Percentiles rank a stretch among this genome's conserved stretches.
These are phyloP conservation scores for Tauraco erythrolophus DNA, from an alignment of 2,113 vertebrate genomes.

Conservation along the genomic window DNA sequence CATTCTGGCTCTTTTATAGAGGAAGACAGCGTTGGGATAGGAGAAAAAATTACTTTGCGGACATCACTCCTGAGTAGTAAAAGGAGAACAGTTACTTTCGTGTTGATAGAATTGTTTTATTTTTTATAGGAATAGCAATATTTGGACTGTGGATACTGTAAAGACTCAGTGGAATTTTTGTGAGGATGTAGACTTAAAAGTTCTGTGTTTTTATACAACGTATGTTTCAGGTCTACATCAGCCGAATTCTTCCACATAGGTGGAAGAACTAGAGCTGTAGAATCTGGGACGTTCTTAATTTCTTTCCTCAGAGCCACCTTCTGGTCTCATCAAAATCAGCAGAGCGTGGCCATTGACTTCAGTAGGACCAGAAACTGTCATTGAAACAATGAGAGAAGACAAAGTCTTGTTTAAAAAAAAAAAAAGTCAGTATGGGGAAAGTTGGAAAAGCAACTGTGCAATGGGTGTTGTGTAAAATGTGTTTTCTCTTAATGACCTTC, in stretches of 20 bases:
- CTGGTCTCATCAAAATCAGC: neutral
- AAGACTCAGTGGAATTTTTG: neutral
- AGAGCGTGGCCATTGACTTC: neutral
- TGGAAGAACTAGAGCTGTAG: neutral
- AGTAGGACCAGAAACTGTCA: neutral
- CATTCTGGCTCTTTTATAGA: neutral
- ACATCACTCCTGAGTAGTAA: neutral
- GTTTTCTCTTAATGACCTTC: constrained; percentile 64
- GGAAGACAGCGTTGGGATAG: neutral
- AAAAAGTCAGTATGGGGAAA: neutral
- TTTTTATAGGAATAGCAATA: neutral
- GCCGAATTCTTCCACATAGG: neutral
- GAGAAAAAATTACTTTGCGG: neutral
- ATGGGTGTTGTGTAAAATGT: constrained; percentile 53
- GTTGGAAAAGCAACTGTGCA: constrained; percentile 35
- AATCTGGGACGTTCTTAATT: neutral
- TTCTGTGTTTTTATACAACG: neutral
- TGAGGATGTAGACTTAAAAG: neutral
- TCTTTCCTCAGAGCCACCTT: neutral
- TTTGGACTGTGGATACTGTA: neutral
- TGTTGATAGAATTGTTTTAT: neutral
- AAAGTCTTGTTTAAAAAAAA: neutral
- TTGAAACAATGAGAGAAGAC: neutral
- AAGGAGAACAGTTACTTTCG: neutral
- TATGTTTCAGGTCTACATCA: neutral